Evolutionary conservation across 1,140 invertebrate genomes (phyloP).

Genomic region (Bombus impatiens): DNA sequence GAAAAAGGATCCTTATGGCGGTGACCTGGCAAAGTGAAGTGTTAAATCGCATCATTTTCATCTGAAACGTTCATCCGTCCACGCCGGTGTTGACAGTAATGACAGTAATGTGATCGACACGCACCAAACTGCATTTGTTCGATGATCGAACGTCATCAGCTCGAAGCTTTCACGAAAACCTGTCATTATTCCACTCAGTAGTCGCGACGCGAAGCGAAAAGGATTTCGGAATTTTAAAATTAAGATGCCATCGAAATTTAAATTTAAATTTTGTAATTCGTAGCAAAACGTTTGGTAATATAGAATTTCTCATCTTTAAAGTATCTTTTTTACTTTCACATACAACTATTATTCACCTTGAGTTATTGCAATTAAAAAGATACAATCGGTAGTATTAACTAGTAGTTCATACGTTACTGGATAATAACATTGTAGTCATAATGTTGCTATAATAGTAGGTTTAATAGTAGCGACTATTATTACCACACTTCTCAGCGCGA

Average conservation of each 20-base stretch:
- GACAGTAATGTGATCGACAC: slow-evolving; percentile 41
- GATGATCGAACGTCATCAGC: slow-evolving; percentile 41
- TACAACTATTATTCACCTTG: neutral
- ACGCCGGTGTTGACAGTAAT: slow-evolving; percentile 33
- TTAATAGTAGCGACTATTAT: neutral
- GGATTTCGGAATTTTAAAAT: neutral
- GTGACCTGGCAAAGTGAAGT: slow-evolving; percentile 27
- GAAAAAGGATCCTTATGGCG: neutral
- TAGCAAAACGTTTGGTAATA: neutral
- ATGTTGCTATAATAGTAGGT: neutral
- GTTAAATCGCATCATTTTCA: slow-evolving; percentile 36
- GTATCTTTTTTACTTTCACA: neutral
- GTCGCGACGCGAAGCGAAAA: neutral
- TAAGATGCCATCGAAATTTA: neutral
- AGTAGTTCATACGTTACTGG: neutral
- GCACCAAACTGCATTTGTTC: slow-evolving; percentile 21
- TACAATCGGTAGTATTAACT: neutral
- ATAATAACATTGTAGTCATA: neutral
- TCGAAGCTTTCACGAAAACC: slow-evolving; percentile 30
- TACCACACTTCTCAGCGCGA: neutral
- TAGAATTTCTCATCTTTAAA: neutral
- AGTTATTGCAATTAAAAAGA: neutral
- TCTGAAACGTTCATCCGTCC: neutral
- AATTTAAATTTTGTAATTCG: neutral
- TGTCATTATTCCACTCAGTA: slow-evolving; percentile 47